A percentile compares a stretch with the other conserved stretches of the same genome.
phyloP scores from a whole-genome alignment of 2,888 invertebrate genomes.

The Trissonchulus sp. region DNA sequence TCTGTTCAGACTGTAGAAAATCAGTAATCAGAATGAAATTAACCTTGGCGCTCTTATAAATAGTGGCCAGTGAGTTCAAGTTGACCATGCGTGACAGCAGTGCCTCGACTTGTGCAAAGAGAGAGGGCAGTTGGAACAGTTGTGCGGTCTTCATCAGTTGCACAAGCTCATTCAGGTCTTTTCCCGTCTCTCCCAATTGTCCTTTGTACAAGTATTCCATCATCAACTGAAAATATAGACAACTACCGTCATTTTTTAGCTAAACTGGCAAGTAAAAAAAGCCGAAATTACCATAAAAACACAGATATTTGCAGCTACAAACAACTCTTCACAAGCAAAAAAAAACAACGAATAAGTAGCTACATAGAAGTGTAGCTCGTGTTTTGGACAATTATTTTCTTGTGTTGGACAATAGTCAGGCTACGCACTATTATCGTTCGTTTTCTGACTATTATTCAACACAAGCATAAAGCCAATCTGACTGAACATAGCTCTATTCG shows the following conservation, averaged over 20 bases:
- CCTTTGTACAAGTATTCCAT: constrained; percentile 90
- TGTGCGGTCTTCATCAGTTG: constrained; percentile 77
- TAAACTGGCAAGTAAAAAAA: background rate
- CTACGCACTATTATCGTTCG: too few species aligned
- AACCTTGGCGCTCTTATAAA: background rate
- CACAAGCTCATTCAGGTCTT: constrained; percentile 71
- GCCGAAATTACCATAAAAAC: background rate
- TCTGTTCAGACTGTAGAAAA: too few species aligned
- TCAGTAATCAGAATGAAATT: too few species aligned
- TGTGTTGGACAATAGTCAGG: too few species aligned
- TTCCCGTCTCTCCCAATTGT: constrained; percentile 70
- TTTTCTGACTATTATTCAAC: too few species aligned
- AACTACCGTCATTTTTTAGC: constrained; percentile 21
- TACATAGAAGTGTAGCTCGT: too few species aligned
- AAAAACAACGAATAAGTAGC: too few species aligned
- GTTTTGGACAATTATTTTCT: too few species aligned
- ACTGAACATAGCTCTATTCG: too few species aligned
- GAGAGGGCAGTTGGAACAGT: constrained; percentile 78
- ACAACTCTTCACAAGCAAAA: background rate
- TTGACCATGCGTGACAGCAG: constrained; percentile 69
- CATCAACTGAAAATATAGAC: constrained; percentile 65
- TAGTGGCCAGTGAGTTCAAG: too few species aligned
- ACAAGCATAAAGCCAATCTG: too few species aligned
- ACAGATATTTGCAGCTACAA: background rate
- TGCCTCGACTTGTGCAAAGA: constrained; percentile 76